These are phyloP conservation scores for Drosophila leontia DNA, from an alignment of 1,140 invertebrate genomes.

Conservation along the genomic window DNA sequence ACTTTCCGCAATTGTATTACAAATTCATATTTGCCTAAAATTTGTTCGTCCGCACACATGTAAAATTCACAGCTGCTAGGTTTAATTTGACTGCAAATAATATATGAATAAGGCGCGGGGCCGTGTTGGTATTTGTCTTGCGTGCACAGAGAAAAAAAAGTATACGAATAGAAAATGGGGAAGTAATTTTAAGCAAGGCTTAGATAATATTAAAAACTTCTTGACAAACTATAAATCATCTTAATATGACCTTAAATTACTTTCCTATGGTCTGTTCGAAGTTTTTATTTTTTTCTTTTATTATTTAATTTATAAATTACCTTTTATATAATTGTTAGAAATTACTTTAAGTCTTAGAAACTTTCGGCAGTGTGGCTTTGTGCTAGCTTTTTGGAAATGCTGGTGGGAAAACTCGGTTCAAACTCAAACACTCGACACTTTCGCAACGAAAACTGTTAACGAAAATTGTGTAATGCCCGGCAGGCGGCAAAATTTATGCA, in stretches of 20 bases:
- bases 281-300: no score
- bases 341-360: neutral
- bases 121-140: constrained; percentile 62
- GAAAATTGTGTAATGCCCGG: constrained; percentile 68
- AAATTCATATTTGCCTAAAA: constrained; percentile 82
- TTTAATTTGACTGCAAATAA: constrained; percentile 84
- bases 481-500: constrained; percentile 71
- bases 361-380: neutral
- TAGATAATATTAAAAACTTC: neutral
- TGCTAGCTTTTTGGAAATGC: neutral
- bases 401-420: constrained; percentile 38
- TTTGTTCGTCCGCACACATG: constrained; percentile 69
- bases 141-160: neutral
- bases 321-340: no score
- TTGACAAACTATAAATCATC: neutral
- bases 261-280: no score
- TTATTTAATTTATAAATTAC: no score
- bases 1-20: constrained; percentile 73
- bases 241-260: no score
- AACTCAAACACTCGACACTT: constrained; percentile 78
- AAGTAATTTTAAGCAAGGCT: neutral
- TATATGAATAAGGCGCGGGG: constrained; percentile 56
- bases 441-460: constrained; percentile 73
- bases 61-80: constrained; percentile 77
- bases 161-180: fast-evolving